These are phyloP conservation scores for Agrypnia vestita DNA, from an alignment of 1,140 invertebrate species.

Conservation along the genomic window DNA sequence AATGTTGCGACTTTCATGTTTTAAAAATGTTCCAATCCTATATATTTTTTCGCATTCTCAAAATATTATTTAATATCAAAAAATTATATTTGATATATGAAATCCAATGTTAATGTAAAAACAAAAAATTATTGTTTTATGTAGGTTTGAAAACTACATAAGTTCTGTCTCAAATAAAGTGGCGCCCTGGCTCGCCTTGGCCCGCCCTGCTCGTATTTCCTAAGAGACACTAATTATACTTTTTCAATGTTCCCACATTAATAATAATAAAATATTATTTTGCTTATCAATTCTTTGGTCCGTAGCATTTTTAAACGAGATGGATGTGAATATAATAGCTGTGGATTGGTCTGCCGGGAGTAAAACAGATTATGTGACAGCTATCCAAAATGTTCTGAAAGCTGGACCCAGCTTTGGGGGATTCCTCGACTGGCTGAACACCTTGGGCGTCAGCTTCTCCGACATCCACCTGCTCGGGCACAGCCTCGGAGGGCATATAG, in stretches of 20 bases:
- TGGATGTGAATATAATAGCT: conserved; percentile 74
- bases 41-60: too few species aligned
- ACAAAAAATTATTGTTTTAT: not conserved
- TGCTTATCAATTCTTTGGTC: too few species aligned
- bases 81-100: too few species aligned
- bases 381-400: conserved; percentile 68
- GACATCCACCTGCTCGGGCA: conserved; percentile 65
- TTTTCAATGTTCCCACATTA: not conserved
- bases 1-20: too few species aligned
- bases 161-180: not conserved
- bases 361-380: conserved; percentile 66
- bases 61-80: too few species aligned
- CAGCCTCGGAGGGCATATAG: conserved; percentile 54
- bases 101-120: too few species aligned
- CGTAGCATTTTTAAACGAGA: conserved; percentile 67
- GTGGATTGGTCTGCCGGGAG: conserved; percentile 73
- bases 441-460: conserved; percentile 65
- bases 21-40: too few species aligned
- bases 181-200: too few species aligned
- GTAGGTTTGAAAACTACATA: not conserved
- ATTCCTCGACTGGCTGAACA: too few species aligned
- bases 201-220: too few species aligned
- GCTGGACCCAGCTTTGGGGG: conserved; percentile 72
- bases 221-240: not conserved
- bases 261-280: not conserved